Base-by-base conservation (phyloP, 2,888 invertebrate genomes). In the Sinotaia quadrata region DNA sequence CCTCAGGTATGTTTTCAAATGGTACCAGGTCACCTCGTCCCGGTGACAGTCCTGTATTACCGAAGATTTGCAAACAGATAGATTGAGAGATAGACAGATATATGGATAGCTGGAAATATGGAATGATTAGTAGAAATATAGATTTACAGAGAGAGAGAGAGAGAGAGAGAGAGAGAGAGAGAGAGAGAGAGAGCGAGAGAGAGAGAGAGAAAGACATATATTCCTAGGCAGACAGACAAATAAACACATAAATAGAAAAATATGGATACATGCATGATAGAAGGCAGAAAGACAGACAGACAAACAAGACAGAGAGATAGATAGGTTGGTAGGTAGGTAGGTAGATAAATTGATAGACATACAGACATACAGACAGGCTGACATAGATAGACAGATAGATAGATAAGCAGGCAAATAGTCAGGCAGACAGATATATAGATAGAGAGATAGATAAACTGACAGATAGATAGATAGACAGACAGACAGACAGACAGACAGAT, bases 11-110 rank as follows among this genome's bases (percentile, higher is more conserved):
- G 8, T n/a, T 56, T 49, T 61, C 24, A 34, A 61, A 61, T 31
- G 61, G 21, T n/a, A 18, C 44, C 15, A 47, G 8, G 44, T 34
- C 59, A 24, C 59, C 49, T 27, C 60, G 37, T 15, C 69, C 69
- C 4, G 59, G 41, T 18, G 27, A 27, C 21, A 34, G 41, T 31
- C 69, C 69, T 69, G 67, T 31, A 52, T 10, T 18, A 33, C 2
- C 27, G 37, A 12, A 8, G 8, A 58, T 12, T 18, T 1, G 29
- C 18, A 54, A 7, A 54, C 27, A 54, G 8, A n/a, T 15, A 33
- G 10, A 57, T 44, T 27, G 21, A 67, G 27, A 2, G 31, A 51
- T 34, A 58, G 15, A 10, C 21, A 12, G 52, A 62, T 10, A 33
- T 24, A 34, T 15, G 2, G 36, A 4, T 3, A 18, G 15, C 2